phyloP scores from a whole-genome alignment of 2,113 vertebrate species.

The Chaetura pelagica region DNA sequence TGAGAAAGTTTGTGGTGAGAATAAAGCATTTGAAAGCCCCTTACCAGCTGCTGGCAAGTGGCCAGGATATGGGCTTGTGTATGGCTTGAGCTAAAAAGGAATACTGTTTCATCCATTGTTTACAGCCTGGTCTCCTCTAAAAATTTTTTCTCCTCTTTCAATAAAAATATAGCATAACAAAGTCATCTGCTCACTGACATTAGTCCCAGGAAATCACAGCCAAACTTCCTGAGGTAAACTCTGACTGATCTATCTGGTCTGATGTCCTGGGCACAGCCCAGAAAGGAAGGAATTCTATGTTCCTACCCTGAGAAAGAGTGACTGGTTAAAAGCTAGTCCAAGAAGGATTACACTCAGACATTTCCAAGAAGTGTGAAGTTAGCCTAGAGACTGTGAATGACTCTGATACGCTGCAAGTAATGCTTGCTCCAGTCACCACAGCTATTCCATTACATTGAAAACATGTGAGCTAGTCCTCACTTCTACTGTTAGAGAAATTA shows the following conservation, averaged over 20 bases:
- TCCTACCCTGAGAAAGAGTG: background rate
- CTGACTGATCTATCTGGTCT: background rate
- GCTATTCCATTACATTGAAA: background rate
- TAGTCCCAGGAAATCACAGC: background rate
- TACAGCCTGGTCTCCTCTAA: background rate
- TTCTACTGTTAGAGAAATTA: background rate
- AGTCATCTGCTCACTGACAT: fast-evolving
- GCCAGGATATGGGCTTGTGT: background rate
- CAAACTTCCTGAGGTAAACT: background rate
- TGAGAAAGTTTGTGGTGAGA: background rate
- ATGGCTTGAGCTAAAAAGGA: background rate
- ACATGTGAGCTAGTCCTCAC: background rate
- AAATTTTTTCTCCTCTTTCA: background rate
- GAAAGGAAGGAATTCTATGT: background rate
- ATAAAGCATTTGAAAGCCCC: background rate
- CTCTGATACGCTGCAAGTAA: background rate
- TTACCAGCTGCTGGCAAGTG: background rate
- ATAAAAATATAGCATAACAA: background rate
- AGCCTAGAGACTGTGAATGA: background rate
- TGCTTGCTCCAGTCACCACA: background rate
- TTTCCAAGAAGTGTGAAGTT: background rate
- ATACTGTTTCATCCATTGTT: background rate
- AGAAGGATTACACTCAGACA: background rate
- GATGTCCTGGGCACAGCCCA: background rate
- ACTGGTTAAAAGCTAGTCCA: background rate